Evolutionary conservation across 2,113 vertebrate genomes (phyloP), one percentile per base, ranked within the genome.

Genomic region (Spea bombifrons): DNA sequence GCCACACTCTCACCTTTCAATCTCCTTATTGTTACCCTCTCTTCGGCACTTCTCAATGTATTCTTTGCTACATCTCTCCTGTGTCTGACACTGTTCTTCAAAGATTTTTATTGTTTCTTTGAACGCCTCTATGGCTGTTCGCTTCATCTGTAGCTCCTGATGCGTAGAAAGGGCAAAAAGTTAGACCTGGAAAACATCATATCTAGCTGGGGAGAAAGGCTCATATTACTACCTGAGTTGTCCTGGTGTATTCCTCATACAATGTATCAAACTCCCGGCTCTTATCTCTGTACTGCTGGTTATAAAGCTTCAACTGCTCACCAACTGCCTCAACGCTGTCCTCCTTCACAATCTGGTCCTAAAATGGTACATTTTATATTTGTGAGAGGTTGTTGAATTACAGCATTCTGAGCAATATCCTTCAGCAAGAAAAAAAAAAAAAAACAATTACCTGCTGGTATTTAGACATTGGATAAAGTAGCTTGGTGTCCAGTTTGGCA

Each of bases 81-180:
- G 92, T 0, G 90, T 94, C 86, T 93, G 92, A 66, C 92, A 92
- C 76, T 94, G 93, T 74, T 94, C 93, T 45, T 94, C 93, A 0
- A 94, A 94, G 86, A 94, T 94, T 87, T 94, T 94, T 85, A 94
- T 94, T 0, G 93, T 94, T 76, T 94, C 93, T 0, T 93, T 94
- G 86, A 94, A 94, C 75, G 93, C 93, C 76, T 94, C 93, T 0
- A 94, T 92, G 0, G 93, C 93, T 0, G 93, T 94, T 52, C 92
- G 90, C 82, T 94, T 94, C 93, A 94, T 94, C 82, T 94, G 93
- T 71, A 94, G 84, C 80, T 94, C 93, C 93, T 94, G 86, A 0
- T 12, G 15, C n/a, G 7, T 0, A 15, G 4, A 61, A 0, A n/a
- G 66, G n/a, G 2, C 3, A 57, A 49, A 4, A 9, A 13, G 2